Base-by-base conservation (phyloP, 1,140 invertebrate genomes). In the Heliothis subflexa region DNA sequence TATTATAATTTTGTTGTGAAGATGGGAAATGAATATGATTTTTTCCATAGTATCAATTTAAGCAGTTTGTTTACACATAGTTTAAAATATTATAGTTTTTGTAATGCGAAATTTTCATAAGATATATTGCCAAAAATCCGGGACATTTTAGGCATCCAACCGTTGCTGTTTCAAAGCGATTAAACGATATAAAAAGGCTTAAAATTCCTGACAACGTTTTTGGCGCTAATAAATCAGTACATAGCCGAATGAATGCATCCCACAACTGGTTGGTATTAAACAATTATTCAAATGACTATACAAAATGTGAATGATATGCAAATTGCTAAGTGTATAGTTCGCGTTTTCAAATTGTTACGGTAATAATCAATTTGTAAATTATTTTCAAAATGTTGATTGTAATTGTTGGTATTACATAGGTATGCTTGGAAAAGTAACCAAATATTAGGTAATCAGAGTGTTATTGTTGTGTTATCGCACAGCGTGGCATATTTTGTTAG, bases 271-370 rank as follows among this genome's bases (percentile, higher is more conserved):
- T 89, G 84, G 82, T 87, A 89, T 90, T 89, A 90, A 88, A 87
- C 86, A 90, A 90, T 90, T 89, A 90, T 89, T 87, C 83, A 90
- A 90, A 89, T 90, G 78, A 83, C 71, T 70, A 73, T 83, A 64
- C 79, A 77, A 86, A 86, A 87, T 86, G 87, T 83, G 83, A 79
- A 88, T 88, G 87, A 90, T 88, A 90, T 90, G 88, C 88, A 89
- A 91, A 91, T 90, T 75, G 72, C 54, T 78, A 79, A 85, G 57
- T 81, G 82, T 72, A 59, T 52, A 33, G 59, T 57, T 77, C 75
- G 78, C 77, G 74, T 81, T 64, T 81, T 73, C 68, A n/a, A 79
- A 84, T 86, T 81, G 81, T 85, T 84, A n/a, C n/a, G n/a, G n/a
- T n/a, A 66, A 40, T 40, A 40, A 40, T 40, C 33, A 40, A 40